A percentile compares a stretch with the other conserved stretches of the same genome.
These are phyloP conservation scores for Pygmarrhopalites habei DNA, from an alignment of 1,140 invertebrate genomes.

Conservation along the genomic window DNA sequence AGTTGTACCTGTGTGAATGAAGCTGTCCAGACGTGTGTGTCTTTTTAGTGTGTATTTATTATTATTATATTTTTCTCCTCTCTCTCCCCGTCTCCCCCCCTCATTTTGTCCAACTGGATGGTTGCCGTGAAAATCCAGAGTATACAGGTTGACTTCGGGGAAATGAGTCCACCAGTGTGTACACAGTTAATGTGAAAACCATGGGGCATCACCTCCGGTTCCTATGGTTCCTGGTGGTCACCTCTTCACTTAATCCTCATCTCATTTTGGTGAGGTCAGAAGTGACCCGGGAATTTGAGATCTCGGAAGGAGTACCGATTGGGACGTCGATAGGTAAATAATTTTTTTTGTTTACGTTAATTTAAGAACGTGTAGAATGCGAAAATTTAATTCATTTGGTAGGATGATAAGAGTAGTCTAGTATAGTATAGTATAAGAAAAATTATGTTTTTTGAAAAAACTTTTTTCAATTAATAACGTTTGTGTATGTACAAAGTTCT, in stretches of 20 bases:
- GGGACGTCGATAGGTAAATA: constrained; percentile 77
- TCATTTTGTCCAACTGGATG: too few species aligned
- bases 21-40: constrained; percentile 7
- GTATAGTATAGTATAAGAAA: too few species aligned
- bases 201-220: constrained; percentile 29
- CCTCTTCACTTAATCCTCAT: constrained; percentile 16
- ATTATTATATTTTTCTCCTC: not conserved
- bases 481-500: too few species aligned
- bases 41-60: not conserved
- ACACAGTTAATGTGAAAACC: constrained; percentile 9
- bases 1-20: constrained; percentile 7
- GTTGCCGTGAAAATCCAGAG: too few species aligned
- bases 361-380: too few species aligned
- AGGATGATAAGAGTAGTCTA: too few species aligned
- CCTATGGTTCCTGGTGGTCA: constrained; percentile 26
- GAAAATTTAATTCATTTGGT: too few species aligned
- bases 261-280: constrained; percentile 37
- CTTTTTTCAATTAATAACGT: too few species aligned
- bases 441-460: too few species aligned
- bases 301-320: constrained; percentile 75
- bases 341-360: too few species aligned
- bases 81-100: too few species aligned
- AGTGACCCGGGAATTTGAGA: constrained; percentile 67
- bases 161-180: constrained; percentile 18
- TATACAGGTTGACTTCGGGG: not conserved